phyloP scores from a whole-genome alignment of 2,888 invertebrate species.

The Chrysotoxum bicinctum region DNA sequence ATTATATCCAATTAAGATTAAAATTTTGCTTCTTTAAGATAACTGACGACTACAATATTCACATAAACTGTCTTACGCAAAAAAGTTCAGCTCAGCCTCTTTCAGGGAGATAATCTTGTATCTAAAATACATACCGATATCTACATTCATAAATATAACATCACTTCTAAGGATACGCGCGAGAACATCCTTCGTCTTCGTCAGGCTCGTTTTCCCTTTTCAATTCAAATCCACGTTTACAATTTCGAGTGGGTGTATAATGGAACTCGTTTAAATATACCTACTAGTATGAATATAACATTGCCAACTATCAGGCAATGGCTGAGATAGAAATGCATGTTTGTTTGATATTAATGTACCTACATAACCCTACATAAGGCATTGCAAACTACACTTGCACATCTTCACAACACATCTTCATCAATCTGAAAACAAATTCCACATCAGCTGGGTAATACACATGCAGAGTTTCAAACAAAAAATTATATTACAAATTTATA shows the following conservation, averaged over 20 bases:
- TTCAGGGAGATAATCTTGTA: not conserved
- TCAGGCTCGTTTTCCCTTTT: conserved; percentile 23
- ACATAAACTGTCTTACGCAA: conserved; percentile 15
- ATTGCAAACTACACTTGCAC: not conserved
- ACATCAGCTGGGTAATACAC: conserved; percentile 14
- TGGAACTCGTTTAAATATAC: not conserved
- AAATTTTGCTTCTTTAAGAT: conserved; percentile 25
- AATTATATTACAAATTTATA: conserved; percentile 44
- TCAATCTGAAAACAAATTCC: conserved; percentile 47
- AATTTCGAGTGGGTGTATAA: conserved; percentile 4
- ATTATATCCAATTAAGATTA: conserved; percentile 36
- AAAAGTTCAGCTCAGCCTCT: not conserved
- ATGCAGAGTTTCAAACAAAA: conserved; percentile 24
- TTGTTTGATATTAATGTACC: too few species aligned
- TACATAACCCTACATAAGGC: not conserved
- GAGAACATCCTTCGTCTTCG: conserved; percentile 4
- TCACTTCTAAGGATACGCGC: not conserved
- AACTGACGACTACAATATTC: conserved; percentile 32
- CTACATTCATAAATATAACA: not conserved
- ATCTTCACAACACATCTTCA: conserved; percentile 7
- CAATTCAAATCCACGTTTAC: conserved; percentile 17
- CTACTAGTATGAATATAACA: conserved; percentile 17
- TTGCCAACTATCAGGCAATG: conserved; percentile 21
- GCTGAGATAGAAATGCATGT: not conserved
- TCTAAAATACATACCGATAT: not conserved